phyloP scores from a whole-genome alignment of 2,797 vertebrate genomes.

The Bufotes viridis region DNA sequence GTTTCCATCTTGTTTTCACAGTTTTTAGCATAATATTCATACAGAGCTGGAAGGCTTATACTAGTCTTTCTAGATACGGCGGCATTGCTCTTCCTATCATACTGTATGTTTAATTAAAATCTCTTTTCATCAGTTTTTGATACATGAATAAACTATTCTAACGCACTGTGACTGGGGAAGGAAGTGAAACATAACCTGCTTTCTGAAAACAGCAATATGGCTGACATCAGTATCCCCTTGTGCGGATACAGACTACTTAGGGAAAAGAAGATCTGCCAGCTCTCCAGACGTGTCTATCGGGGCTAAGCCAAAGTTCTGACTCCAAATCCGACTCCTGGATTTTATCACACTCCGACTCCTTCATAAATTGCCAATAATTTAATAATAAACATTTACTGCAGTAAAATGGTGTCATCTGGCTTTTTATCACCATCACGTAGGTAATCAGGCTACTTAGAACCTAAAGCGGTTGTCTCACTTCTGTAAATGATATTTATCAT shows the following conservation, averaged over 20 bases:
- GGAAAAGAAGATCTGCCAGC: no score
- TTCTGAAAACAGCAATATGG: background rate
- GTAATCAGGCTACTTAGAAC: no score
- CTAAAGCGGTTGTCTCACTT: no score
- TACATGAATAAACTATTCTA: conserved; percentile 9
- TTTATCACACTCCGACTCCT: no score
- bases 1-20: conserved; percentile 38
- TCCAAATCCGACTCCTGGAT: no score
- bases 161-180: background rate
- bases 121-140: background rate
- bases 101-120: conserved; percentile 26
- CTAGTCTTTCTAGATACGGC: background rate
- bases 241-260: background rate
- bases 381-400: no score
- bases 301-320: no score
- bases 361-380: no score
- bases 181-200: background rate
- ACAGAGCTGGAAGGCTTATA: conserved; percentile 9
- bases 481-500: no score
- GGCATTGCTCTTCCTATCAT: background rate
- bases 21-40: conserved; percentile 40
- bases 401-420: no score
- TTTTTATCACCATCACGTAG: no score
- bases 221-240: background rate
- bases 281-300: no score